Conservation (phyloP, 2,113 vertebrate species). For the Holacanthus passer region DNA sequence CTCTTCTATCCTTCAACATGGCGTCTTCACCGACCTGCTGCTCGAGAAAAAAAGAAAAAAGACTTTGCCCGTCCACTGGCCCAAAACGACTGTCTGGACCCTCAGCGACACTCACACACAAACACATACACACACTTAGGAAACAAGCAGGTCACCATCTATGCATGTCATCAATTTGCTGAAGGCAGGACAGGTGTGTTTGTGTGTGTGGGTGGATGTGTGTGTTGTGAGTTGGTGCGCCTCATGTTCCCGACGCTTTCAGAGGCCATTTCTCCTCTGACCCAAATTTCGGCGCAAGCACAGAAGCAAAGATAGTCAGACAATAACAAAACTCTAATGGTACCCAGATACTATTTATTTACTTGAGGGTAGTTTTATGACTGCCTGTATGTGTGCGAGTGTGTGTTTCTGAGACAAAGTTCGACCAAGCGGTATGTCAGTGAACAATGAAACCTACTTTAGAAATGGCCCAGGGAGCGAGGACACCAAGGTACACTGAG, state of each 20-base stretch:
- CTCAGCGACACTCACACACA: slow-evolving; percentile 27
- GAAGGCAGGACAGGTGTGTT: slow-evolving; percentile 51
- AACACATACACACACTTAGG: slow-evolving; percentile 19
- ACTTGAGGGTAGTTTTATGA: slow-evolving; percentile 54
- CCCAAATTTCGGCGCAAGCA: slow-evolving; percentile 67
- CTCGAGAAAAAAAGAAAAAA: slow-evolving; percentile 21
- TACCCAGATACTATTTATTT: slow-evolving; percentile 68
- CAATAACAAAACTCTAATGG: slow-evolving; percentile 53
- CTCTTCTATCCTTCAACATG: slow-evolving; percentile 33
- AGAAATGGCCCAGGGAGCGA: slow-evolving; percentile 81
- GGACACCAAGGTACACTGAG: slow-evolving; percentile 80
- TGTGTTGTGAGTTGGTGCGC: slow-evolving; percentile 22
- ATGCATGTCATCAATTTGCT: slow-evolving; percentile 63
- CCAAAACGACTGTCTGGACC: slow-evolving; percentile 56
- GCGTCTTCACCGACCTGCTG: slow-evolving; percentile 67
- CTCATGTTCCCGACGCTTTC: slow-evolving; percentile 59
- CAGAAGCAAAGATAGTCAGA: slow-evolving; percentile 68
- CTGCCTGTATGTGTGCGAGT: slow-evolving; percentile 38
- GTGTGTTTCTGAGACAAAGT: slow-evolving; percentile 57
- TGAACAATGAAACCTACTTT: slow-evolving; percentile 57
- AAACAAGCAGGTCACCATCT: slow-evolving; percentile 61
- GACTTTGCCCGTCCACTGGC: slow-evolving; percentile 33
- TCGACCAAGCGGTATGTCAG: slow-evolving; percentile 63
- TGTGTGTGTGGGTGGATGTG: slow-evolving; percentile 5
- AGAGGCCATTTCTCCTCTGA: slow-evolving; percentile 72